phyloP scores from a whole-genome alignment of 2,888 invertebrate genomes.

The Keiferia lycopersicella region DNA sequence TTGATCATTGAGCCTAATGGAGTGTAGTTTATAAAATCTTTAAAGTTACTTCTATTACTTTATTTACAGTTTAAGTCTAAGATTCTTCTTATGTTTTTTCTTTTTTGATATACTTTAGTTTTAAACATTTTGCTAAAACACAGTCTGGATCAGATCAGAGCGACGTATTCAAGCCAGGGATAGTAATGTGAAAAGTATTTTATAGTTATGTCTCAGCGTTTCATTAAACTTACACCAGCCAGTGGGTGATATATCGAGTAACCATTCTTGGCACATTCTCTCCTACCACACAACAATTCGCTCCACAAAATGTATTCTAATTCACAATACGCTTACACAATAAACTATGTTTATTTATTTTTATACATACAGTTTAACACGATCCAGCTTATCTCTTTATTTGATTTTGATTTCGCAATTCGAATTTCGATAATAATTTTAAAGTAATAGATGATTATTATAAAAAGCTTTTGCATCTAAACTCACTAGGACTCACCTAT shows the following conservation, averaged over 20 bases:
- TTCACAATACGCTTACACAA: constrained; percentile 21
- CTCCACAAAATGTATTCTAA: constrained; percentile 12
- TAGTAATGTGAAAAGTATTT: no score
- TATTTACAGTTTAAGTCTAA: no score
- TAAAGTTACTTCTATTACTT: no score
- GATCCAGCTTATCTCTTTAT: constrained; percentile 8
- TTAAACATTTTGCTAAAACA: no score
- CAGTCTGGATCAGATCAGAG: no score
- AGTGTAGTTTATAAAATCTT: no score
- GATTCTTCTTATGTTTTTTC: no score
- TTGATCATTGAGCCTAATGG: no score
- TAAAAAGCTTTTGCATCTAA: neutral
- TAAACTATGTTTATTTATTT: constrained; percentile 9
- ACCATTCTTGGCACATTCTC: constrained; percentile 32
- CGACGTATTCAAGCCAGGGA: no score
- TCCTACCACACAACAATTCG: constrained; percentile 18
- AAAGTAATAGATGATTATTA: neutral
- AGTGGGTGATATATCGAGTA: neutral
- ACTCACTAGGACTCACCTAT: neutral
- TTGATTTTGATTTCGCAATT: neutral
- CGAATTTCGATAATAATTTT: neutral
- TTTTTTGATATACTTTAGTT: no score
- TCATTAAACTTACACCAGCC: neutral
- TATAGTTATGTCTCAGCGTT: no score
- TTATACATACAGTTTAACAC: constrained; percentile 14